Base-by-base conservation (phyloP, 2,888 invertebrate genomes). In the Cristatella mucedo region DNA sequence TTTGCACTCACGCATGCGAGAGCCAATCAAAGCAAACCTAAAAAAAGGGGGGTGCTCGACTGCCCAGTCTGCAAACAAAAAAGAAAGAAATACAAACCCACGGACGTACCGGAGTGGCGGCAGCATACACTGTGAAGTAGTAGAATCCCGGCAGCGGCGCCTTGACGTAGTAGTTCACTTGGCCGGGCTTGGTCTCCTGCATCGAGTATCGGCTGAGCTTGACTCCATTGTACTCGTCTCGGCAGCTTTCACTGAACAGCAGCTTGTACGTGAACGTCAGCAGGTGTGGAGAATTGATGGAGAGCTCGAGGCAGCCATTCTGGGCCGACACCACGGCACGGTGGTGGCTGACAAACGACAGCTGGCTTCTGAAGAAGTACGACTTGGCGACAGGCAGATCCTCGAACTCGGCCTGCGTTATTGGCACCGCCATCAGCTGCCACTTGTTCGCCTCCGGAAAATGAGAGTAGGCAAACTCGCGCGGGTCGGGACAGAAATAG, bases 261-360 rank as follows among this genome's bases (percentile, higher is more conserved):
- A 65, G 52, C 47, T 63, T 64, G 50, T 61, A 66, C n/a, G 64
- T 65, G 50, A 66, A 66, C 42, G 60, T 56, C 13, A 62, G 56
- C 1, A 63, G 63, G 33, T 57, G 55, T 19, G 55, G 55, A 53
- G 55, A 63, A 4, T 62, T 63, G 5, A 64, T 53, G 2, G 57
- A 59, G 30, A 66, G 47, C 9, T 59, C 59, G 4, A 63, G 50
- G 41, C 54, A 49, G 19, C 64, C 66, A 11, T 59, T 53, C 44
- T 54, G 51, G 3, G 62, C 61, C 33, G 55, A 50, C 4, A 66
- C 52, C 4, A 63, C 58, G 2, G 62, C 64, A 13, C 56, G 54
- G 43, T 57, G 55, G 36, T 59, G 56, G 3, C 54, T 53, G 29
- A 53, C 51, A 42, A 54, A 55, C 41, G 45, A 55, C 63, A 66